Evolutionary conservation across 2,888 invertebrate species (phyloP).

Genomic region (Brassicogethes aeneus): DNA sequence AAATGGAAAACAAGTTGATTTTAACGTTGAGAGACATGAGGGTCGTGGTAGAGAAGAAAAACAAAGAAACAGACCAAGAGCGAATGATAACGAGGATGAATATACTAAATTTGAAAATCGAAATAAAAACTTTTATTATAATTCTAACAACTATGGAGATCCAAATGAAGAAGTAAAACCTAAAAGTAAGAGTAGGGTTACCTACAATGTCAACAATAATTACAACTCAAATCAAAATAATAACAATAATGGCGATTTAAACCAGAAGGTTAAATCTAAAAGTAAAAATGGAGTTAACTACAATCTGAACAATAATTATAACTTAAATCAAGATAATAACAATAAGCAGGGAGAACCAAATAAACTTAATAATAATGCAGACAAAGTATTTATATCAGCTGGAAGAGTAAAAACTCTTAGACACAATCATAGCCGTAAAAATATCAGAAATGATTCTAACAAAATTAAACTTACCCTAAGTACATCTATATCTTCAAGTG

Average conservation of each 20-base stretch:
- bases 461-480: not conserved
- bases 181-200: too few relatives aligned
- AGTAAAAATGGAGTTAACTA: not conserved
- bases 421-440: not conserved
- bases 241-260: not conserved
- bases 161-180: not conserved
- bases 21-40: constrained; percentile 3
- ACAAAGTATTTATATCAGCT: not conserved
- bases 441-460: too few relatives aligned
- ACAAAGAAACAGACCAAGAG: not conserved
- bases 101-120: too few relatives aligned
- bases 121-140: not conserved
- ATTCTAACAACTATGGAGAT: not conserved
- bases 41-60: not conserved
- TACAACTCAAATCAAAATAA: not conserved
- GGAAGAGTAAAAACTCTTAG: not conserved
- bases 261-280: not conserved
- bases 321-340: not conserved
- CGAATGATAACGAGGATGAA: too few relatives aligned
- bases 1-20: constrained; percentile 15
- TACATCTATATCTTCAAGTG: not conserved
- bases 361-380: not conserved
- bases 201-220: not conserved
- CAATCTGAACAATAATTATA: not conserved
- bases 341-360: not conserved